phyloP scores from a whole-genome alignment of 1,140 invertebrate species.

The Thaumatotibia leucotreta region DNA sequence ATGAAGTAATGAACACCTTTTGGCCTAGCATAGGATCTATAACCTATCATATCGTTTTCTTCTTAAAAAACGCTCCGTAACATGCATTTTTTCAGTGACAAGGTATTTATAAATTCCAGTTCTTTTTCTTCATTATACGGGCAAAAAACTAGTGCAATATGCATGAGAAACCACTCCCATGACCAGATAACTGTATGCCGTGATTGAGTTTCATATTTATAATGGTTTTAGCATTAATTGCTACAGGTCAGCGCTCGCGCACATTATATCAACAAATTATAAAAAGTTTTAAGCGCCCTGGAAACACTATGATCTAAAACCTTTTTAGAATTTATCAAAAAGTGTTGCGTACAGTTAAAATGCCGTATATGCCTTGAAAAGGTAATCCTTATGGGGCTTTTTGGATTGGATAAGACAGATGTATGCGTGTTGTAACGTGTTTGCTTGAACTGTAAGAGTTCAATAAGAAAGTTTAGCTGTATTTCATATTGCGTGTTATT shows the following conservation, averaged over 20 bases:
- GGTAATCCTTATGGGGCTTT: not conserved
- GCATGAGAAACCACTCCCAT: slow-evolving; percentile 8
- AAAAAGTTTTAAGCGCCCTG: not conserved
- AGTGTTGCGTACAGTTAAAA: not conserved
- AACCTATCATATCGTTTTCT: no score
- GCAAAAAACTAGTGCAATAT: slow-evolving; percentile 13
- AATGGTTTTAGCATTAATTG: slow-evolving; percentile 10
- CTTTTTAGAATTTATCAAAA: not conserved
- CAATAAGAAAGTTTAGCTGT: not conserved
- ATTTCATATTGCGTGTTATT: not conserved
- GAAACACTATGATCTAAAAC: not conserved
- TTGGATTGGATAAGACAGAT: not conserved
- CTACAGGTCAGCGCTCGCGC: slow-evolving; percentile 2
- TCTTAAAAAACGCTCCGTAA: no score
- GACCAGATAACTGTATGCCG: slow-evolving; percentile 8
- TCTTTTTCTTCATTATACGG: not conserved
- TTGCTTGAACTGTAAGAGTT: not conserved
- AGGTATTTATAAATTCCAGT: not conserved
- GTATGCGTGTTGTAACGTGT: not conserved
- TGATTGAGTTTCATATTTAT: slow-evolving; percentile 14
- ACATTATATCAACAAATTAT: not conserved
- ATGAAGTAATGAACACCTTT: no score
- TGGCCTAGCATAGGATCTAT: no score
- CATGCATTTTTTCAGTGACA: no score
- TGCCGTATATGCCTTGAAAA: not conserved